A percentile compares a stretch with the other conserved stretches of the same genome.
Evolutionary conservation across 1,140 invertebrate genomes (phyloP).

Genomic region (Andrena cerasifolii): DNA sequence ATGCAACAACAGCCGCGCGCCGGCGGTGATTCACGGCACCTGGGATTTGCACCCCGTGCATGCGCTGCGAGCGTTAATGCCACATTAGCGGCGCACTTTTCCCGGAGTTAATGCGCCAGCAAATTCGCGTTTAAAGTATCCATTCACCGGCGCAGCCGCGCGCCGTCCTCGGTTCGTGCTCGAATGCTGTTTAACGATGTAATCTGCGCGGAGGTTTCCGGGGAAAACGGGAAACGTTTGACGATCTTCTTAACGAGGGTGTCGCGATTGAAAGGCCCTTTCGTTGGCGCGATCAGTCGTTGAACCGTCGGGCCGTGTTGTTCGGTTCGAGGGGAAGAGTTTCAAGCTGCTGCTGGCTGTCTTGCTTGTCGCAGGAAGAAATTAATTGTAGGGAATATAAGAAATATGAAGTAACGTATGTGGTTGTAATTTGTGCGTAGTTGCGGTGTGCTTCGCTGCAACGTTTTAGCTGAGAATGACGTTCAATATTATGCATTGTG

Average conservation of each 20-base stretch:
- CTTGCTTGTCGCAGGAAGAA: too few relatives aligned
- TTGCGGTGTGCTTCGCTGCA: too few relatives aligned
- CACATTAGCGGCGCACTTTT: constrained; percentile 59
- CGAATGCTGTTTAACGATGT: constrained; percentile 52
- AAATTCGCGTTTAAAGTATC: constrained; percentile 68
- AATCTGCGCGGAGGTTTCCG: constrained; percentile 20
- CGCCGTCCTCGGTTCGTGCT: constrained; percentile 36
- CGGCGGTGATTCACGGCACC: constrained; percentile 56
- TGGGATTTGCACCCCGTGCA: constrained; percentile 52
- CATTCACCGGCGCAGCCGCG: constrained; percentile 40
- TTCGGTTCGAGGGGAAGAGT: too few relatives aligned
- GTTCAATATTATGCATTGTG: neutral
- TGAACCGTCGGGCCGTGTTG: too few relatives aligned
- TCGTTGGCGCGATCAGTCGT: too few relatives aligned
- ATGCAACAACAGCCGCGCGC: constrained; percentile 21
- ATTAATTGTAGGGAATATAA: too few relatives aligned
- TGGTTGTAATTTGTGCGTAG: too few relatives aligned
- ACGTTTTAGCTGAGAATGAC: neutral
- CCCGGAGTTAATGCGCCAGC: constrained; percentile 64
- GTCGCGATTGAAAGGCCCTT: too few relatives aligned
- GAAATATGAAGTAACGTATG: too few relatives aligned
- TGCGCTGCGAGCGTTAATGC: constrained; percentile 57
- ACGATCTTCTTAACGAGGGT: too few relatives aligned
- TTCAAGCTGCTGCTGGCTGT: too few relatives aligned
- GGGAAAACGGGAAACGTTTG: constrained; percentile 15